Evolutionary conservation across 2,888 invertebrate species (phyloP).

Genomic region (Lepas anatifera): DNA sequence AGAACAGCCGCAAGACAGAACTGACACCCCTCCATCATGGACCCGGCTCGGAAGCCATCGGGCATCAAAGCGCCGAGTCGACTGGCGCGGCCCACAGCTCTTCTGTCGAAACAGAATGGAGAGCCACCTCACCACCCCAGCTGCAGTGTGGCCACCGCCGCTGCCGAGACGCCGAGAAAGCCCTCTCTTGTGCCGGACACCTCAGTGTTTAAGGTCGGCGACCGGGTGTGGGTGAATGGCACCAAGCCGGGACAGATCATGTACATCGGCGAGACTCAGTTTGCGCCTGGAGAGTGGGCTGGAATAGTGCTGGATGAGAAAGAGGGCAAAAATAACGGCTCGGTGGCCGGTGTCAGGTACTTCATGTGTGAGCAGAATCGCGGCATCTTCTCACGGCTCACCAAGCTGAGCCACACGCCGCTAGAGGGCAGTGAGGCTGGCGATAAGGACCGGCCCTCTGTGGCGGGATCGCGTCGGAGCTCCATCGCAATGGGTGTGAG

Average conservation of each 20-base stretch:
- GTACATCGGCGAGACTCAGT: conserved; percentile 76
- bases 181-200: conserved; percentile 62
- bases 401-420: conserved; percentile 55
- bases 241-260: conserved; percentile 84
- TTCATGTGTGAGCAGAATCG: conserved; percentile 86
- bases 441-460: neutral
- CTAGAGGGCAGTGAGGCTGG: neutral
- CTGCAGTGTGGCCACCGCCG: conserved; percentile 28
- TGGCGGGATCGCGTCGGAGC: neutral
- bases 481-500: neutral
- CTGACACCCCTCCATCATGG: neutral
- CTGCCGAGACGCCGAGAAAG: too few species aligned
- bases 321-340: conserved; percentile 91
- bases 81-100: neutral
- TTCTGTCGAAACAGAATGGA: neutral
- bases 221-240: conserved; percentile 87
- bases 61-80: neutral
- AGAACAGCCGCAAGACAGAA: too few species aligned
- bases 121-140: neutral
- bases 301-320: conserved; percentile 86
- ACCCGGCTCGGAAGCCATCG: neutral
- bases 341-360: conserved; percentile 80
- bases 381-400: conserved; percentile 82
- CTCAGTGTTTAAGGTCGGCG: conserved; percentile 91
- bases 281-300: conserved; percentile 97